phyloP scores from a whole-genome alignment of 2,797 vertebrate species.

The Australoheros facetus region DNA sequence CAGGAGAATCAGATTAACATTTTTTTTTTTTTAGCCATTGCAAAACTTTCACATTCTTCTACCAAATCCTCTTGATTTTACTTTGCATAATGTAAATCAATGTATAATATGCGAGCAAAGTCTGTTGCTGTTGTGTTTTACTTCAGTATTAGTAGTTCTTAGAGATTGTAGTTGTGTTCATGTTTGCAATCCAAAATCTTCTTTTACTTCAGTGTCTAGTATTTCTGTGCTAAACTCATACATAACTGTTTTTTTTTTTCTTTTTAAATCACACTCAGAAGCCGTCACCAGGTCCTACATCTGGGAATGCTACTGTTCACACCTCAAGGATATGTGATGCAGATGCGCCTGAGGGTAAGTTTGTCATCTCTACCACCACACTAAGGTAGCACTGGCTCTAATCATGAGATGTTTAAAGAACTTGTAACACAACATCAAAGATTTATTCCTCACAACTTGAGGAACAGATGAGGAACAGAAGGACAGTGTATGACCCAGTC shows the following conservation, averaged over 20 bases:
- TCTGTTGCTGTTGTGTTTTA: not conserved
- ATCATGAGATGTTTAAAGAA: constrained; percentile 39
- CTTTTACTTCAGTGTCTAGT: not conserved
- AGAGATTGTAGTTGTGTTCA: not conserved
- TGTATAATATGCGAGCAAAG: not conserved
- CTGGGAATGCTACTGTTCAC: constrained; percentile 79
- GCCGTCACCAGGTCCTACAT: constrained; percentile 67
- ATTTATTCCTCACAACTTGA: constrained; percentile 40
- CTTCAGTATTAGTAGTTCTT: not conserved
- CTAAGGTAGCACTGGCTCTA: constrained; percentile 33
- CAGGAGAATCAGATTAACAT: not conserved
- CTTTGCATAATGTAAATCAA: not conserved
- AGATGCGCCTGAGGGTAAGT: constrained; percentile 92
- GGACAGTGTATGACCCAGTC: not conserved
- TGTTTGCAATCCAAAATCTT: not conserved
- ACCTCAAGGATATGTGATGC: constrained; percentile 89
- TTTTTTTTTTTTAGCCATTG: not conserved
- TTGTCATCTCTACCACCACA: constrained; percentile 35
- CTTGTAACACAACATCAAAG: constrained; percentile 46
- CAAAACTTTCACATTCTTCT: not conserved
- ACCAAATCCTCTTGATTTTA: not conserved
- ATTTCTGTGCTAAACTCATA: constrained; percentile 24
- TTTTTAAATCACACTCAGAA: constrained; percentile 76
- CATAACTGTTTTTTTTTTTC: constrained; percentile 22
- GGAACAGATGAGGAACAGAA: constrained; percentile 17